A percentile compares a stretch with the other conserved stretches of the same genome.
Evolutionary conservation across 2,797 vertebrate species (phyloP).

Genomic region (Thamnophis elegans): DNA sequence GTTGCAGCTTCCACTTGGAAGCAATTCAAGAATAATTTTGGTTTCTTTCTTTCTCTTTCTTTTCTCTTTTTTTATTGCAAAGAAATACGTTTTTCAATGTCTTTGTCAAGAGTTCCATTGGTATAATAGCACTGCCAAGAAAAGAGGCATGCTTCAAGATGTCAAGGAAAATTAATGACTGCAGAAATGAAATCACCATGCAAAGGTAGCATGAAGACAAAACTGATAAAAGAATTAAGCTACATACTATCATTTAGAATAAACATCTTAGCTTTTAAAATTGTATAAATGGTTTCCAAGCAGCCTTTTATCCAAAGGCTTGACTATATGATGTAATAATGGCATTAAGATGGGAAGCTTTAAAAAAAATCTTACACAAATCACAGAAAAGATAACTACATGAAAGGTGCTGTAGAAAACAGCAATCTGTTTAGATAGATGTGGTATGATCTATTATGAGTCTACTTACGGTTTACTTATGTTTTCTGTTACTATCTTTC

Average conservation of each 20-base stretch:
- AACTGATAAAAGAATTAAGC: no score
- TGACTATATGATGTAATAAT: neutral
- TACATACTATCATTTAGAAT: neutral
- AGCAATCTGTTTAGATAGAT: neutral
- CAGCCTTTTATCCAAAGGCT: neutral
- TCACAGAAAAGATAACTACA: neutral
- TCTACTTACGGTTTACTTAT: neutral
- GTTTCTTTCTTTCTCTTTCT: neutral
- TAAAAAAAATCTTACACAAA: neutral
- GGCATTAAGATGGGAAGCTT: neutral
- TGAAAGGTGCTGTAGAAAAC: neutral
- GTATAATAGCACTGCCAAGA: neutral
- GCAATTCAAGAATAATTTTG: slow-evolving; percentile 37
- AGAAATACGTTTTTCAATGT: slow-evolving; percentile 30
- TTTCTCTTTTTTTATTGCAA: neutral
- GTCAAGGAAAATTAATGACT: slow-evolving; percentile 36
- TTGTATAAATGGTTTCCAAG: neutral
- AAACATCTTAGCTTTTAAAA: neutral
- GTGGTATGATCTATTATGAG: neutral
- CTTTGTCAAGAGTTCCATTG: slow-evolving; percentile 19
- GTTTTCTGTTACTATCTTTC: neutral
- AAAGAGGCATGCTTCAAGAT: slow-evolving; percentile 32
- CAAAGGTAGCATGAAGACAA: neutral
- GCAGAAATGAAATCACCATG: neutral
- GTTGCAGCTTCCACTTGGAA: slow-evolving; percentile 33